Evolutionary conservation across 2,888 invertebrate genomes (phyloP), one percentile per base, ranked within the genome.

Genomic region (Linyphia triangularis): DNA sequence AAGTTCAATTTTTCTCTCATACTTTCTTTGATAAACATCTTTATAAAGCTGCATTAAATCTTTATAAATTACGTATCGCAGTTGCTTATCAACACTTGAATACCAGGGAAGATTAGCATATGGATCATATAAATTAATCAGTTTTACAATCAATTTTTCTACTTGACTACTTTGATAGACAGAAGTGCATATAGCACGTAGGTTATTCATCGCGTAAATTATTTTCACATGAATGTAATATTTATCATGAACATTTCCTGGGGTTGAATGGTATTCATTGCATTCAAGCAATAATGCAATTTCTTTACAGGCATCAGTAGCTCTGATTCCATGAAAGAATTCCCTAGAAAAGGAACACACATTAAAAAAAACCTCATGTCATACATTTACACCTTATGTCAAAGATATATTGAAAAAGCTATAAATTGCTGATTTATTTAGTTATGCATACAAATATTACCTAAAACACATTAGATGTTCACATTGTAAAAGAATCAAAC

Each of bases 1-100:
- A 6, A 73, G 30, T 57, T 73, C 73, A 73, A 1, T 28, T 26
- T 73, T 73, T 73, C n/a, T n/a, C n/a, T 51, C 51, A 33, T 43
- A 40, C 4, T 13, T 70, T 33, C 19, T 22, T 57, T 73, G 2
- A n/a, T 7, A 22, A 2, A 24, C 16, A 57, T 26, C 37, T 6
- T 63, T 22, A 33, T 26, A 63, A 37, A 77, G 30, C 22, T 77
- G 24, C 6, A 16, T 22, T 16, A 77, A 26, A 33, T 61, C 61
- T n/a, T 24, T 16, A 30, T 33, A 24, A 9, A 77, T 77, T 26
- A 7, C 22, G 7, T 9, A 33, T 37, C n/a, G 33, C n/a, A 77
- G 9, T 28, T 77, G 61, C 10, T 13, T 26, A 37, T 77, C 77
- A 77, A 61, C 13, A 22, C 10, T 10, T 2, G 40, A 63, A 16